Base-by-base conservation (phyloP, 1,140 invertebrate genomes). In the Hesperophylax magnus region DNA sequence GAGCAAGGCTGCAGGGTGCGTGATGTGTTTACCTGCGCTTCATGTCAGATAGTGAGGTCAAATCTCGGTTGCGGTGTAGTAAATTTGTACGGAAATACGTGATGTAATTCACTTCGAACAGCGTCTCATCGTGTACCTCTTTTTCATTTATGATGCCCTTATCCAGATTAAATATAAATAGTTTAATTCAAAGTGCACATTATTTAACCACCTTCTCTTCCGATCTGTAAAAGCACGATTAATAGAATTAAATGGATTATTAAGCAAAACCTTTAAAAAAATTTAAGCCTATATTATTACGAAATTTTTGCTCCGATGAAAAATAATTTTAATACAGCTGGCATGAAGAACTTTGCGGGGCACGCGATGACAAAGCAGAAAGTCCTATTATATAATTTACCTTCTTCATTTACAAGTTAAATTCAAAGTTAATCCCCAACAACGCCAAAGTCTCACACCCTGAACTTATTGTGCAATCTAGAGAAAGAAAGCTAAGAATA, bases 381-480 rank as follows among this genome's bases (percentile, higher is more conserved):
- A 72, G 18, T 61, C 18, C 77, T 47, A 67, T 65, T 58, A 71
- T 58, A 58, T 54, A 67, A 67, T 54, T 52, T 74, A 61, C 69
- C 72, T 81, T 58, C 56, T 58, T 72, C 39, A 72, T 72, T 72
- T 72, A 54, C 39, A 72, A 75, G 72, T 56, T 76, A 82, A 80
- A 83, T 71, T 83, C 78, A 83, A 76, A 75, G 79, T 76, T 83
- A 83, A 83, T 83, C 82, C 79, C 61, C 60, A 76, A 78, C 75
- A 83, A 79, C 76, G 82, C 72, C 77, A 78, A 79, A 79, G 78
- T 65, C 82, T 83, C 82, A 83, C 82, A 80, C 82, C 71, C 74
- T 53, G 11, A 71, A 75, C 24, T 54, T 53, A 74, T 76, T 52
- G 15, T 61, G n/a, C 31, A 15, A 22, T 52, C 69, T 27, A 9